Evolutionary conservation across 2,113 vertebrate species (phyloP).

Genomic region (Xenopus borealis): DNA sequence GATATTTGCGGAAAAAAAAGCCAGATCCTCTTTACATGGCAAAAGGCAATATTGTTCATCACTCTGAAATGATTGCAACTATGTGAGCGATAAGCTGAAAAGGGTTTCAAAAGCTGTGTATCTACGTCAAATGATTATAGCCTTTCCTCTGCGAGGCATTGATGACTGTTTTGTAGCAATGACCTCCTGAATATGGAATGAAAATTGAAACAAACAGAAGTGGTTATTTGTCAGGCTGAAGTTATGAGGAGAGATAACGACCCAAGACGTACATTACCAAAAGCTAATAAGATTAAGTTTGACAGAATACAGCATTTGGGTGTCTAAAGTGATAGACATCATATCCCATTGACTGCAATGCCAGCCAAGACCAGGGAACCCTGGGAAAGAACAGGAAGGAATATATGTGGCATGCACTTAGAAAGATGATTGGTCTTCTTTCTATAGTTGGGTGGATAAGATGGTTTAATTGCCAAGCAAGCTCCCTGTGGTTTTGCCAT

Average conservation of each 20-base stretch:
- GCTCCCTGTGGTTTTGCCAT: too few species aligned
- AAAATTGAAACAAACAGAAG: conserved; percentile 14
- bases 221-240: conserved; percentile 34
- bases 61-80: too few species aligned
- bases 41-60: too few species aligned
- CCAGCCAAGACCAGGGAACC: conserved; percentile 10
- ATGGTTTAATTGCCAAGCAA: too few species aligned
- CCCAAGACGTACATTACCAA: conserved; percentile 27
- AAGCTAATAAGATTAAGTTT: conserved; percentile 28
- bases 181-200: conserved; percentile 3
- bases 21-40: too few species aligned
- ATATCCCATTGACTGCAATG: conserved; percentile 35
- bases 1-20: too few species aligned
- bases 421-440: too few species aligned
- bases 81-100: neutral
- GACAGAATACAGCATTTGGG: conserved; percentile 23
- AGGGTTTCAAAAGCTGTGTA: conserved; percentile 14
- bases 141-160: neutral
- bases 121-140: conserved; percentile 4
- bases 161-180: conserved; percentile 5
- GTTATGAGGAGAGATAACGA: conserved; percentile 35
- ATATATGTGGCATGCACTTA: neutral
- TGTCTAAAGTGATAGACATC: conserved; percentile 30
- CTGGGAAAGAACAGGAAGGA: conserved; percentile 1
- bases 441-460: too few species aligned